Base-by-base conservation (phyloP, 64 coral and sea anemone genomes). In the Dendrophyllia cribrosa region DNA sequence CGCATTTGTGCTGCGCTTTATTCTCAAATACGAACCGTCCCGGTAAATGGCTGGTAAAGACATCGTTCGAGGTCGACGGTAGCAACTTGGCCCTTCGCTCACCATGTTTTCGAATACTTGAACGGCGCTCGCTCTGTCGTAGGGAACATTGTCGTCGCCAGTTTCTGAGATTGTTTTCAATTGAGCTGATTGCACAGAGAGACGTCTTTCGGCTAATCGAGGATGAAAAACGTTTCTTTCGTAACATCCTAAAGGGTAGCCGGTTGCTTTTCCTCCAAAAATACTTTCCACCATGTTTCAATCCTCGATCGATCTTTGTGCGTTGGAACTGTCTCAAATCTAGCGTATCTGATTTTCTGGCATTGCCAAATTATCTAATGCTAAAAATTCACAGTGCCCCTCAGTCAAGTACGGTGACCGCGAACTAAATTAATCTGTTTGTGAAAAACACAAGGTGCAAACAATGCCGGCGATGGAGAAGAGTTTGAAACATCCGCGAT, bases 21-120 rank as follows among this genome's bases (percentile, higher is more conserved):
- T 84, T 84, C 60, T 84, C 16, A 84, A 63, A 47, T 84, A 84
- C 43, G 80, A 84, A 49, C 80, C 80, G 62, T 84, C 80, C 80
- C 80, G 43, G 19, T 84, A 84, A 51, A 84, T 84, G 9, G 80
- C 80, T 19, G 80, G 80, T 63, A 84, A 68, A 6, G 80, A 84
- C 80, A 65, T 84, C 13, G 80, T 84, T 24, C 80, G 16, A 22
- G 80, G 80, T 51, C 80, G 80, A 67, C 80, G 80, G 62, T 51
- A 68, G 46, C 17, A 50, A 15, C 5, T 84, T 51, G 43, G 62
- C 13, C 44, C 80, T 50, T 67, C 80, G 9, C 17, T 67, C 1
- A 26, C 61, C 12, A 47, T 63, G 43, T 49, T 66, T 84, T 75
- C 43, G 72, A 75, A 50, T 75, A 51, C 58, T 47, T 21, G 60